A percentile compares a stretch with the other conserved stretches of the same genome.
Evolutionary conservation across 2,888 invertebrate species (phyloP).

Genomic region (Chrysomela aeneicollis): DNA sequence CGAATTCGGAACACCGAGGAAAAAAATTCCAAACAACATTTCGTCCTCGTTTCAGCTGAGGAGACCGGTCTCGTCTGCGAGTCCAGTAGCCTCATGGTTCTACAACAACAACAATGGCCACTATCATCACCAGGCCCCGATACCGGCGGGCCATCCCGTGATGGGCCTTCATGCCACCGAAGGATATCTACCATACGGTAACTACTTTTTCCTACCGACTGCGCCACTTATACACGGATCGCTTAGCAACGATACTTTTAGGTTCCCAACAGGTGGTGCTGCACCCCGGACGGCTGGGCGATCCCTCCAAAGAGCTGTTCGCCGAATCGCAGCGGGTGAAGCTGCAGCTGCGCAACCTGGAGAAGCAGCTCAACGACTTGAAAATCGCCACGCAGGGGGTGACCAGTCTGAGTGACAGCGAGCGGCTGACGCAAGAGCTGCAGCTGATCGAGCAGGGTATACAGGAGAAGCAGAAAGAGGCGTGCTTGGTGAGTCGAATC

Average conservation of each 20-base stretch:
- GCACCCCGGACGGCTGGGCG: constrained; percentile 55
- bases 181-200: constrained; percentile 62
- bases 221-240: not conserved
- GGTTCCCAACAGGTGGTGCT: constrained; percentile 54
- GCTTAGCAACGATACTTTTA: constrained; percentile 27
- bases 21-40: no score
- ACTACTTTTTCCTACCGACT: constrained; percentile 15
- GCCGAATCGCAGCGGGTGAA: constrained; percentile 70
- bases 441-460: constrained; percentile 70
- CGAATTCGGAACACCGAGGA: no score
- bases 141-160: constrained; percentile 52
- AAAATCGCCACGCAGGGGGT: constrained; percentile 65
- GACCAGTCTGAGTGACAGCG: constrained; percentile 65
- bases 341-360: constrained; percentile 67
- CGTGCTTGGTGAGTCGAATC: constrained; percentile 58
- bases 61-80: constrained; percentile 62
- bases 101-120: constrained; percentile 57
- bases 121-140: constrained; percentile 53
- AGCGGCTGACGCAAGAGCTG: constrained; percentile 67
- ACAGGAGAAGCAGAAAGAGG: constrained; percentile 69
- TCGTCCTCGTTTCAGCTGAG: constrained; percentile 49
- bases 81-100: constrained; percentile 62
- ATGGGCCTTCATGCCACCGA: constrained; percentile 57
- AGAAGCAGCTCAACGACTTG: constrained; percentile 69
- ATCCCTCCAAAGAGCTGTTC: constrained; percentile 59